Percentiles rank a stretch among this genome's conserved stretches.
These are phyloP conservation scores for Xanthostigma xanthostigma DNA, from an alignment of 2,888 invertebrate genomes.

Conservation along the genomic window DNA sequence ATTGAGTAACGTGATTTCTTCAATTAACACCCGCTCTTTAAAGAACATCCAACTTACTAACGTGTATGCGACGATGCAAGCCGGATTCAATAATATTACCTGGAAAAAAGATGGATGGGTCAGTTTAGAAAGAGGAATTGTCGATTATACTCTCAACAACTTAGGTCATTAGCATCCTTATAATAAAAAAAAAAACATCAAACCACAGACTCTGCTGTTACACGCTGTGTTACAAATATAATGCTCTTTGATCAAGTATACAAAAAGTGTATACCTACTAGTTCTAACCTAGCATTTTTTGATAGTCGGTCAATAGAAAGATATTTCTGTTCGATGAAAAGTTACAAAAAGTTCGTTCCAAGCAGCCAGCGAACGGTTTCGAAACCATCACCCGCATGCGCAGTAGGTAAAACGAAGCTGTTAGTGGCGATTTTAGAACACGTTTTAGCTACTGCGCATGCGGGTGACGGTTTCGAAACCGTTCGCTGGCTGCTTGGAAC, in stretches of 20 bases:
- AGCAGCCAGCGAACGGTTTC: too few species aligned
- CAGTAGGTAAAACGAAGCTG: too few species aligned
- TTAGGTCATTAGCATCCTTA: not conserved
- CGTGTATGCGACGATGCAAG: constrained; percentile 69
- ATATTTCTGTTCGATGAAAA: not conserved
- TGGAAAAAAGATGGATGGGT: constrained; percentile 26
- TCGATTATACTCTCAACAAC: not conserved
- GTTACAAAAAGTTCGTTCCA: too few species aligned
- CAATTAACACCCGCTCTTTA: constrained; percentile 66
- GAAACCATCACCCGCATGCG: too few species aligned
- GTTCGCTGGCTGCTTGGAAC: too few species aligned
- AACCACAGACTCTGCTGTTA: not conserved
- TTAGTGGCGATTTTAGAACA: too few species aligned
- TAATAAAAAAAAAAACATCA: too few species aligned
- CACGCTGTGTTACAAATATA: not conserved
- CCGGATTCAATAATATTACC: constrained; percentile 76
- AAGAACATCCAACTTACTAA: constrained; percentile 87
- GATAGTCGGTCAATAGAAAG: not conserved
- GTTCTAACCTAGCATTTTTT: not conserved
- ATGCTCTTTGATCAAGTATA: too few species aligned
- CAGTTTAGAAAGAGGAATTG: not conserved
- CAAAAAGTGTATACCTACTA: too few species aligned
- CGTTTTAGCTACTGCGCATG: too few species aligned
- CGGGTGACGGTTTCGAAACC: too few species aligned
- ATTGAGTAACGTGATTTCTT: constrained; percentile 75